phyloP scores from a whole-genome alignment of 2,888 invertebrate species.

The Scaptodrosophila latifasciaeformis region DNA sequence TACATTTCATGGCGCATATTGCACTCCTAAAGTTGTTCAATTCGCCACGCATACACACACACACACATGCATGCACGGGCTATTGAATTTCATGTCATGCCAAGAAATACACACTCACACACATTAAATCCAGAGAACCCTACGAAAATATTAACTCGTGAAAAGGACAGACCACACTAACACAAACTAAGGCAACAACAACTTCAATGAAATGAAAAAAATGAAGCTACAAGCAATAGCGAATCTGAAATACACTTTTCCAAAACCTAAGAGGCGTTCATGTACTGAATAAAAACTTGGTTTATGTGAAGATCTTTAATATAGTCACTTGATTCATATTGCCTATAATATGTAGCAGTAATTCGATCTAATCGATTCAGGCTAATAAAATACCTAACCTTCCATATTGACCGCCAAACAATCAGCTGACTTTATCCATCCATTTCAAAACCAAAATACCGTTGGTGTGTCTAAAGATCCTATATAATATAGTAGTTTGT shows the following conservation, averaged over 20 bases:
- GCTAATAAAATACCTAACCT: too few species aligned
- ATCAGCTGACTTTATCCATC: too few species aligned
- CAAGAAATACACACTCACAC: too few species aligned
- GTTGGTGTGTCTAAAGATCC: too few species aligned
- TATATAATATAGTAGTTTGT: too few species aligned
- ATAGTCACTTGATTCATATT: too few species aligned
- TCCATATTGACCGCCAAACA: too few species aligned
- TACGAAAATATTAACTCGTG: slow-evolving; percentile 10
- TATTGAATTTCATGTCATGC: slow-evolving; percentile 10
- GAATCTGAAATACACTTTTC: too few species aligned
- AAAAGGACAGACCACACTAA: background rate
- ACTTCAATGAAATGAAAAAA: slow-evolving; percentile 26
- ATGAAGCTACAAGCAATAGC: slow-evolving; percentile 2
- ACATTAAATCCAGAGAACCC: slow-evolving; percentile 10
- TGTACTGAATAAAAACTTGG: background rate
- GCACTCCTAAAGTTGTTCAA: background rate
- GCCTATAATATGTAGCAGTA: too few species aligned
- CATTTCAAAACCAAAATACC: too few species aligned
- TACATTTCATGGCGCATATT: background rate
- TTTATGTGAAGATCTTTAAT: slow-evolving; percentile 9
- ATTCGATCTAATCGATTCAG: too few species aligned
- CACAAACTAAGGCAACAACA: background rate
- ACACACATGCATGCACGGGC: background rate
- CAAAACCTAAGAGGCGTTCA: too few species aligned
- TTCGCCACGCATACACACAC: background rate